Conservation (phyloP, 2,888 invertebrate species). For the Hypercompe scribonia region DNA sequence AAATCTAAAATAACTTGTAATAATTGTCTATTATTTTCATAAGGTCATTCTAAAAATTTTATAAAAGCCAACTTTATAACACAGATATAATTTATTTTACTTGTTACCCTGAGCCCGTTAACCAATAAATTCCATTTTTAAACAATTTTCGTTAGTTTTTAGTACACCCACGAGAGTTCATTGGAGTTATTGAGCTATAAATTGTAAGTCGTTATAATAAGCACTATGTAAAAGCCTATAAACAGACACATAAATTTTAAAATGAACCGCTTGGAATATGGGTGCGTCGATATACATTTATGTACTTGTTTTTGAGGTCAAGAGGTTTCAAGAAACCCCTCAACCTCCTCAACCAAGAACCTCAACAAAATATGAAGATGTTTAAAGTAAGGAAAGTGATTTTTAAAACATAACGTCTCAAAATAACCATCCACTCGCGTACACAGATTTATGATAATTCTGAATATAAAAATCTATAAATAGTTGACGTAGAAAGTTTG, state of each 20-base stretch:
- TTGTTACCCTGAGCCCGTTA: background rate
- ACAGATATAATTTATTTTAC: background rate
- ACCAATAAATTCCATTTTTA: constrained; percentile 2
- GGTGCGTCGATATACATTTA: background rate
- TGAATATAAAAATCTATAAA: background rate
- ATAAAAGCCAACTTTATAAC: background rate
- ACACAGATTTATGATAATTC: background rate
- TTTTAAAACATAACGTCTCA: too few species aligned
- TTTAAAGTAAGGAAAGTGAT: too few species aligned
- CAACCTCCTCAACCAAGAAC: too few species aligned
- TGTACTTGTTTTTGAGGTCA: background rate
- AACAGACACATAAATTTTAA: background rate
- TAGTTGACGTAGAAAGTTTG: background rate
- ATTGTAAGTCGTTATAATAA: background rate
- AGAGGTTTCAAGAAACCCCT: background rate
- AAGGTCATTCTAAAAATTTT: background rate
- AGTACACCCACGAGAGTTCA: background rate
- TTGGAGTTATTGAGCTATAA: background rate
- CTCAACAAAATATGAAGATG: too few species aligned
- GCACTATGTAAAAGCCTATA: background rate
- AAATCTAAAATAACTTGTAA: background rate
- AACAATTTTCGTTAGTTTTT: constrained; percentile 7
- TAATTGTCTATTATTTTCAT: background rate
- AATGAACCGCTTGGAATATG: background rate
- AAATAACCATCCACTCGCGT: background rate